These are phyloP conservation scores for Palythoa grandis DNA, from an alignment of 92 coral and sea anemone species.

Conservation along the genomic window DNA sequence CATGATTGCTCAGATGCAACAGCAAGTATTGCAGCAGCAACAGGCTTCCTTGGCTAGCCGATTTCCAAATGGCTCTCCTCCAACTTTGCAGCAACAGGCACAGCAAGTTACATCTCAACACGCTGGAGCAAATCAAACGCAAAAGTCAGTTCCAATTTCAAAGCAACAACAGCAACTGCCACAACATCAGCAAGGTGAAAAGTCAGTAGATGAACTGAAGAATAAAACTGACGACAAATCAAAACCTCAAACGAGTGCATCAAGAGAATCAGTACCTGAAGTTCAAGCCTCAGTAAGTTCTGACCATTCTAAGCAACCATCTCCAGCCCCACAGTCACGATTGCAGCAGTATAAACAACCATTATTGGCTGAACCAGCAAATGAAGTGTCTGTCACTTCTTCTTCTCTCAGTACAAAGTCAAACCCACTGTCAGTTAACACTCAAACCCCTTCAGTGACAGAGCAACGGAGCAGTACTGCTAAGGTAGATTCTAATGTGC, in stretches of 20 bases:
- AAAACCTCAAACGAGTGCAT: conserved; percentile 58
- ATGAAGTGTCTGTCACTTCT: conserved; percentile 23
- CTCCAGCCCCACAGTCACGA: conserved; percentile 96
- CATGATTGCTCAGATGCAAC: conserved; percentile 96
- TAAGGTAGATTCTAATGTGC: conserved; percentile 57
- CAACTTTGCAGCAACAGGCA: conserved; percentile 60
- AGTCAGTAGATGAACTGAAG: conserved; percentile 53
- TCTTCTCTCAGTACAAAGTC: conserved; percentile 47
- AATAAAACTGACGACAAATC: conserved; percentile 52
- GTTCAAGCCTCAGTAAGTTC: conserved; percentile 54
- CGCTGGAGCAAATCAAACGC: conserved; percentile 56
- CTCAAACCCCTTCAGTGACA: conserved; percentile 49
- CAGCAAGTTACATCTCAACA: conserved; percentile 56
- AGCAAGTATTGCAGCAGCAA: conserved; percentile 87
- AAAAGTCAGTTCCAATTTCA: conserved; percentile 40
- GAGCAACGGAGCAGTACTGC: conserved; percentile 44
- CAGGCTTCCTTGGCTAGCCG: conserved; percentile 53
- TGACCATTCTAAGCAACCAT: conserved; percentile 76
- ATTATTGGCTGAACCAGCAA: conserved; percentile 72
- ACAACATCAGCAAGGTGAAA: conserved; percentile 61
- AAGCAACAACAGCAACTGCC: conserved; percentile 63
- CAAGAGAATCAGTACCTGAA: conserved; percentile 5
- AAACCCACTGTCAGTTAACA: conserved; percentile 42
- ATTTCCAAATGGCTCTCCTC: conserved; percentile 69
- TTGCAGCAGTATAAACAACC: conserved; percentile 97